Percentiles rank a stretch among this genome's conserved stretches.
Evolutionary conservation across 2,888 invertebrate genomes (phyloP).

Genomic region (Notodonta ziczac): DNA sequence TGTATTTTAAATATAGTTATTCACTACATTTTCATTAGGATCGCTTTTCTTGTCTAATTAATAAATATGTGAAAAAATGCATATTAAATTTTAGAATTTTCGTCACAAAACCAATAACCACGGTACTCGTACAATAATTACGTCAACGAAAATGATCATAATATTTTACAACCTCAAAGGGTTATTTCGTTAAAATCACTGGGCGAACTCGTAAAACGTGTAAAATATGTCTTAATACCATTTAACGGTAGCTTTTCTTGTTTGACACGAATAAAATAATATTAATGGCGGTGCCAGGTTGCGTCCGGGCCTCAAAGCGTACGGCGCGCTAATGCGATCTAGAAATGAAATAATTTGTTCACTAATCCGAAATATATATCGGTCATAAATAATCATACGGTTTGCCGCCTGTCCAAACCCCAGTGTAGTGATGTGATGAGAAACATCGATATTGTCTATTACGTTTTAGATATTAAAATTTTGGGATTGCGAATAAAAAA

Average conservation of each 20-base stretch:
- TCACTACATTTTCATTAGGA: too few species aligned
- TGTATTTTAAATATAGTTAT: too few species aligned
- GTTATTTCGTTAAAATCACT: conserved; percentile 38
- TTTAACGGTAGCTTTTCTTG: conserved; percentile 47
- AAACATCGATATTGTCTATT: conserved; percentile 15
- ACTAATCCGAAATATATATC: conserved; percentile 81
- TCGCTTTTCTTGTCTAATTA: too few species aligned
- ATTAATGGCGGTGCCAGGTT: conserved; percentile 49
- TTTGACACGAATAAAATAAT: conserved; percentile 52
- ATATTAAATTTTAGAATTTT: too few species aligned
- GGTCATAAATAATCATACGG: conserved; percentile 73
- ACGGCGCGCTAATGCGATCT: conserved; percentile 53
- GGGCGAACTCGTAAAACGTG: conserved; percentile 27
- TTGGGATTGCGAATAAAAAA: too few species aligned
- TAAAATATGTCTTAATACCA: conserved; percentile 37
- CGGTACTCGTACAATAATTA: not conserved
- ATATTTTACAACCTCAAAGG: conserved; percentile 29
- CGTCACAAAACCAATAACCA: too few species aligned
- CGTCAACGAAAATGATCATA: conserved; percentile 28
- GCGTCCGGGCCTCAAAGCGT: conserved; percentile 30
- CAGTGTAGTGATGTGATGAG: conserved; percentile 52
- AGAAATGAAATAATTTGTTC: conserved; percentile 78
- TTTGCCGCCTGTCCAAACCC: conserved; percentile 73
- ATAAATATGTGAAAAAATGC: too few species aligned
- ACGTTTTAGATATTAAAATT: not conserved